Evolutionary conservation across 1,140 invertebrate species (phyloP).

Genomic region (Condylostylus longicornis): DNA sequence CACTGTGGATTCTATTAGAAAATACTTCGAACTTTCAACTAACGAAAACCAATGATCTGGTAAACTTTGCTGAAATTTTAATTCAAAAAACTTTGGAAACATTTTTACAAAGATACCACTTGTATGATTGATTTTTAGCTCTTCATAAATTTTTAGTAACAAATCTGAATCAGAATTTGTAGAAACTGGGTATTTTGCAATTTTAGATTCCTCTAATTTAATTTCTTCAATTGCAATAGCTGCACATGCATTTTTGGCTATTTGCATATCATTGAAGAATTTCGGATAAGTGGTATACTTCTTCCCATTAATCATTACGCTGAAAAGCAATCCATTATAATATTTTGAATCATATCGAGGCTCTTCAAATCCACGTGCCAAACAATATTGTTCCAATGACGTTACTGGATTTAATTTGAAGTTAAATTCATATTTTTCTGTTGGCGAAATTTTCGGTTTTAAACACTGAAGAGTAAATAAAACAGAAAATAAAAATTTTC

Average conservation of each 20-base stretch:
- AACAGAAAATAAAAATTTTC: too few species aligned
- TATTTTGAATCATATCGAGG: constrained; percentile 13
- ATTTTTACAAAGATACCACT: constrained; percentile 26
- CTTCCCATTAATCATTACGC: constrained; percentile 14
- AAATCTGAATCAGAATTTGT: constrained; percentile 16
- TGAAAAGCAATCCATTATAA: constrained; percentile 12
- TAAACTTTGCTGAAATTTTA: constrained; percentile 17
- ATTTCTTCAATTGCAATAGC: constrained; percentile 21
- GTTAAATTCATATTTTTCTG: too few species aligned
- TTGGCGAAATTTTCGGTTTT: too few species aligned
- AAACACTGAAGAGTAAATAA: too few species aligned
- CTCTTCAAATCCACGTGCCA: constrained; percentile 7
- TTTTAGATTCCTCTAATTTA: constrained; percentile 11
- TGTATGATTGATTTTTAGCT: constrained; percentile 18
- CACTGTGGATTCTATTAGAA: too few species aligned
- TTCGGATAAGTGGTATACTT: constrained; percentile 23
- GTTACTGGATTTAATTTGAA: constrained; percentile 12
- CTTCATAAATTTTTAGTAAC: constrained; percentile 15
- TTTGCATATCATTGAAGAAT: constrained; percentile 11
- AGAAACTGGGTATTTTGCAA: constrained; percentile 11
- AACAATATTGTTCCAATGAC: constrained; percentile 16
- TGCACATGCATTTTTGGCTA: constrained; percentile 15
- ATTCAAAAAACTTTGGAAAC: constrained; percentile 21
- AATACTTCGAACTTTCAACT: constrained; percentile 14
- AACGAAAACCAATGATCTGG: constrained; percentile 22